These are phyloP conservation scores for Pavo muticus DNA, from an alignment of 2,113 vertebrate species.

Conservation along the genomic window DNA sequence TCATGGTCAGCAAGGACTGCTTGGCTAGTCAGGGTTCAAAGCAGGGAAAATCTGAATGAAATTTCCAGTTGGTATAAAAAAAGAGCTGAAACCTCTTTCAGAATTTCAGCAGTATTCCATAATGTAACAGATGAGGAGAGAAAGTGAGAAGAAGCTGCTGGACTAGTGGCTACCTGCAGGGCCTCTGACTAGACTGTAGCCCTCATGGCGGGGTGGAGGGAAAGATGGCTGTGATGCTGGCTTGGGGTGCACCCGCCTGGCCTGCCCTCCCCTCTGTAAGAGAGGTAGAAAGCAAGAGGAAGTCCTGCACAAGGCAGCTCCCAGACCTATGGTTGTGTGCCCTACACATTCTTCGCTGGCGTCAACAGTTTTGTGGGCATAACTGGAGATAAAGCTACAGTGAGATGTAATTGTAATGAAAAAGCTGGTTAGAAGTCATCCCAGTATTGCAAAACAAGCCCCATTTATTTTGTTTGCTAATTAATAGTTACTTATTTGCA, in stretches of 20 bases:
- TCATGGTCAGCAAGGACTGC: background rate
- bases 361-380: background rate
- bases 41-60: background rate
- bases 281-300: background rate
- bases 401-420: background rate
- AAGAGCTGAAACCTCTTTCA: background rate
- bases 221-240: fast-evolving
- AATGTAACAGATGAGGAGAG: background rate
- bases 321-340: background rate
- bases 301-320: background rate
- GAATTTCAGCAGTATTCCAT: background rate
- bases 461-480: slow-evolving; percentile 51
- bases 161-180: background rate
- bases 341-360: background rate
- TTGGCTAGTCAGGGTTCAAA: background rate
- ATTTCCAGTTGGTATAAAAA: background rate
- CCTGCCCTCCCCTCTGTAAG: background rate
- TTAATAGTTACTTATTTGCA: slow-evolving; percentile 37
- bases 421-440: slow-evolving; percentile 8
- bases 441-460: slow-evolving; percentile 36
- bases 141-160: background rate
- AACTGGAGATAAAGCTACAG: background rate
- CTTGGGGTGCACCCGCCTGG: background rate
- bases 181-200: fast-evolving
- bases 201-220: background rate